Percentiles rank a stretch among this genome's conserved stretches.
Conservation (phyloP, 2,888 invertebrate genomes). For the Agrochola lota region DNA sequence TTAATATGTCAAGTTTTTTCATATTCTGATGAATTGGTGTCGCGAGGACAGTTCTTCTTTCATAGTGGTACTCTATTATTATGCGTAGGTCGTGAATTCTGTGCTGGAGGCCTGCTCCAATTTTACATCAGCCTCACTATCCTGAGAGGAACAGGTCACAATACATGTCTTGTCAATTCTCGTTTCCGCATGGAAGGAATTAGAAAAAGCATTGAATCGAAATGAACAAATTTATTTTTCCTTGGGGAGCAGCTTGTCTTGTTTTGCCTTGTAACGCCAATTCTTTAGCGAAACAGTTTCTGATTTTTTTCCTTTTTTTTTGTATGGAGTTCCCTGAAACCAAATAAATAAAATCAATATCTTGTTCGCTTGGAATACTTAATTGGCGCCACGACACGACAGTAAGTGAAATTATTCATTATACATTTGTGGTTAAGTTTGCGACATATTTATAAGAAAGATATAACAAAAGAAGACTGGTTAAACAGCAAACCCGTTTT, state of each 20-base stretch:
- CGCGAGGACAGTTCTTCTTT: too few relatives aligned
- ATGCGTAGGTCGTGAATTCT: not conserved
- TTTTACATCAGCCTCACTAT: not conserved
- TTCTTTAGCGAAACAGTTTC: not conserved
- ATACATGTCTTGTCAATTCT: not conserved
- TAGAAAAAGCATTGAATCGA: not conserved
- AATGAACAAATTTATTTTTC: not conserved
- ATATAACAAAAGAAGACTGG: not conserved
- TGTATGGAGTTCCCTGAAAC: not conserved
- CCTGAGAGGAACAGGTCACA: not conserved
- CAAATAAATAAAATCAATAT: conserved; percentile 1
- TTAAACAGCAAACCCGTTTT: not conserved
- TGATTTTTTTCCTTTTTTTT: not conserved
- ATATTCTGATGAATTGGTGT: too few relatives aligned
- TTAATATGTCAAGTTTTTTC: too few relatives aligned
- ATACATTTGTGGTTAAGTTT: not conserved
- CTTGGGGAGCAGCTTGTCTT: not conserved
- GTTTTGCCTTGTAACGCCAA: not conserved
- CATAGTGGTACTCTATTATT: too few relatives aligned
- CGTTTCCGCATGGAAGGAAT: not conserved
- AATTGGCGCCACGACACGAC: not conserved
- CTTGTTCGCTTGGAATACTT: not conserved
- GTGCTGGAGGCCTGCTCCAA: not conserved
- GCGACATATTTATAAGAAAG: not conserved
- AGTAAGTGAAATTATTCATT: not conserved